A percentile compares a stretch with the other conserved stretches of the same genome.
These are phyloP conservation scores for Glaucomys volans DNA, from an alignment of 2,113 vertebrate genomes.

Conservation along the genomic window DNA sequence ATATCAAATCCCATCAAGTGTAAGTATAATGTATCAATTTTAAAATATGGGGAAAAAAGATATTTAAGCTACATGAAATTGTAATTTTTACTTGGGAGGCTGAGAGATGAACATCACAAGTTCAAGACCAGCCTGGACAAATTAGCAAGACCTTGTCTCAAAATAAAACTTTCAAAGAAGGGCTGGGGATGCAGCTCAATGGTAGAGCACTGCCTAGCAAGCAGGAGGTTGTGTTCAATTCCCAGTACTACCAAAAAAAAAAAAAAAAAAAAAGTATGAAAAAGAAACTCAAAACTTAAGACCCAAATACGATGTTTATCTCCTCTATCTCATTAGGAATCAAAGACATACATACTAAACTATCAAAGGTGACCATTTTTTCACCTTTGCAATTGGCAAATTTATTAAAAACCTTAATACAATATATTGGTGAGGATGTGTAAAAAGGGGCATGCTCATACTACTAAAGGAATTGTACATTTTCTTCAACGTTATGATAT, in stretches of 20 bases:
- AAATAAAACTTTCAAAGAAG: background rate
- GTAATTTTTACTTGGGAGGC: background rate
- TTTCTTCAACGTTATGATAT: background rate
- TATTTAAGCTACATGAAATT: background rate
- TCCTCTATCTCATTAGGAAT: background rate
- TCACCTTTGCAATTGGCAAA: background rate
- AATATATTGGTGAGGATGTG: background rate
- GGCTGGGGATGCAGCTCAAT: background rate
- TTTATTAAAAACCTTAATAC: background rate
- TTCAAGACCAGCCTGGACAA: background rate
- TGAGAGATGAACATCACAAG: background rate
- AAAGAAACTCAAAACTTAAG: slow-evolving; percentile 18
- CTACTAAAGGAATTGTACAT: background rate
- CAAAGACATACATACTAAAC: slow-evolving; percentile 44
- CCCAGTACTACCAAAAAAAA: background rate
- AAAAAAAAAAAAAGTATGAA: background rate
- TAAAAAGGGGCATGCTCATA: background rate
- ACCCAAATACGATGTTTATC: background rate
- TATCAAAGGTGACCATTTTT: background rate
- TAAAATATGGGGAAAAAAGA: background rate
- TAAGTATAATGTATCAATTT: too few relatives aligned
- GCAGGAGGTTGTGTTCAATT: background rate
- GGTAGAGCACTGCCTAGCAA: background rate
- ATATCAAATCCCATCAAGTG: too few relatives aligned
- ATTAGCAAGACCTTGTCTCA: background rate